Conservation (phyloP, 2,113 vertebrate genomes). For the Callaeas wilsoni region DNA sequence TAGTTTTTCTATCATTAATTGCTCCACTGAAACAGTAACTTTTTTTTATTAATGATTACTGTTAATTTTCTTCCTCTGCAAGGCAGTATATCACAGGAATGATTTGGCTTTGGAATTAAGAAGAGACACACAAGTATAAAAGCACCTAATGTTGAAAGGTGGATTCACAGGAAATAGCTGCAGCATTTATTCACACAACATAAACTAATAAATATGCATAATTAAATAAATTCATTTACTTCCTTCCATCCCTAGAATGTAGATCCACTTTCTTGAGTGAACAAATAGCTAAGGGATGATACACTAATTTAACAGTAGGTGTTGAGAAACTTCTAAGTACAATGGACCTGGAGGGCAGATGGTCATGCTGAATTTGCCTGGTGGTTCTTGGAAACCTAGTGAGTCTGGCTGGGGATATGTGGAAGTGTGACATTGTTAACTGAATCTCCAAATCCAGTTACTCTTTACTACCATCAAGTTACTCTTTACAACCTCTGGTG, state of each 20-base stretch:
- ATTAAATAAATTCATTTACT: background rate
- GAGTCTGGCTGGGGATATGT: background rate
- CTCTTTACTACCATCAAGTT: background rate
- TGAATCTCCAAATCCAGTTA: background rate
- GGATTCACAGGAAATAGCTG: background rate
- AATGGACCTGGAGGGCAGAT: background rate
- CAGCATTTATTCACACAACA: background rate
- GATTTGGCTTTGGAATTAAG: background rate
- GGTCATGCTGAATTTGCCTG: background rate
- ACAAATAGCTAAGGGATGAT: background rate
- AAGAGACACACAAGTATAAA: background rate
- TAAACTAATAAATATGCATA: background rate
- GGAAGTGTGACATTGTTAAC: background rate
- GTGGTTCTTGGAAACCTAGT: background rate
- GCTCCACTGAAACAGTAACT: background rate
- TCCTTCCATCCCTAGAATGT: background rate
- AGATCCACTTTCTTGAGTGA: background rate
- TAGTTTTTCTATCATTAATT: background rate
- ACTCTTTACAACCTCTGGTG: background rate
- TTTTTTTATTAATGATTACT: background rate
- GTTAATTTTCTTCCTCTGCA: background rate
- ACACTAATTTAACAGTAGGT: background rate
- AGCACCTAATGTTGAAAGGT: background rate
- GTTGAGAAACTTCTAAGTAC: background rate
- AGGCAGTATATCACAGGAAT: background rate